These are phyloP conservation scores for Bombus waltoni DNA, from an alignment of 1,140 invertebrate species.

Conservation along the genomic window DNA sequence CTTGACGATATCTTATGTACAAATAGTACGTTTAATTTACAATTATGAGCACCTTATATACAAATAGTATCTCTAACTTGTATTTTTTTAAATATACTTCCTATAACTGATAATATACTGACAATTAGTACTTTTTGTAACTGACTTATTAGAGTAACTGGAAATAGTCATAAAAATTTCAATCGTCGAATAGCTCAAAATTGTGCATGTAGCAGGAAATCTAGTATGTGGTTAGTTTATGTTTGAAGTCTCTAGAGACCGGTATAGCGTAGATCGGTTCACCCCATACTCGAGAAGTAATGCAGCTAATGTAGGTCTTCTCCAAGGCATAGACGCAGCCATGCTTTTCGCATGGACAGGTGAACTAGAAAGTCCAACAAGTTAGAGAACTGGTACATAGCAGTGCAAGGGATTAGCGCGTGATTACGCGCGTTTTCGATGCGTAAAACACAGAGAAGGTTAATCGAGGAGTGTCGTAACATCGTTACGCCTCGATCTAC, in stretches of 20 bases:
- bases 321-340: background rate
- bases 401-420: background rate
- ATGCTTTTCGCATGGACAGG: background rate
- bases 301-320: background rate
- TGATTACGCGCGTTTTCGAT: slow-evolving; percentile 8
- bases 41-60: too few relatives aligned
- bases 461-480: slow-evolving; percentile 18
- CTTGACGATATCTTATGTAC: too few relatives aligned
- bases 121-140: too few relatives aligned
- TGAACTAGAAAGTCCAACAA: slow-evolving; percentile 27
- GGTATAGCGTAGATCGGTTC: background rate
- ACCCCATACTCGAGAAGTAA: background rate
- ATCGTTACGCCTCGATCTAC: slow-evolving; percentile 9
- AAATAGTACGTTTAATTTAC: too few relatives aligned
- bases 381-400: background rate
- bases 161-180: background rate
- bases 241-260: too few relatives aligned
- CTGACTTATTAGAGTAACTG: background rate
- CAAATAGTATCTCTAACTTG: too few relatives aligned
- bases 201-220: background rate
- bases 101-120: too few relatives aligned
- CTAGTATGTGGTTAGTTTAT: background rate
- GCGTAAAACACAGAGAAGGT: slow-evolving; percentile 13
- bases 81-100: too few relatives aligned
- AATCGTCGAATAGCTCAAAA: background rate